Evolutionary conservation across 2,888 invertebrate genomes (phyloP), one percentile per base, ranked within the genome.

Genomic region (Acronicta aceris): DNA sequence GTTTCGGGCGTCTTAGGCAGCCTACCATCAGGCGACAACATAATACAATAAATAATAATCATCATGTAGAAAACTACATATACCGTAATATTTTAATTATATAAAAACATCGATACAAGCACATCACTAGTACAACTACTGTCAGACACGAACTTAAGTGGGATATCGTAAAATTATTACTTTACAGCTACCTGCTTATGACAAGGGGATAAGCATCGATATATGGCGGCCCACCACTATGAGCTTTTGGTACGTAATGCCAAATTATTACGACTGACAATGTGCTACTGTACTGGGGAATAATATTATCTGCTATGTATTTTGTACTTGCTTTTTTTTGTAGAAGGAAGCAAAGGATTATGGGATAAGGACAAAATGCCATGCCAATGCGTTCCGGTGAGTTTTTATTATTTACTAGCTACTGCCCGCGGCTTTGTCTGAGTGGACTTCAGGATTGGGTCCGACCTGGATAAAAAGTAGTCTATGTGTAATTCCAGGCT

Each of bases 121-220:
- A 25, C 74, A 66, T 65, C 74, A 58, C 74, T 80, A 76, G 16
- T 43, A 3, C n/a, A 21, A 50, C 53, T 59, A 66, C 68, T 77
- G 78, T 76, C 76, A 77, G 63, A 59, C 69, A 68, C 65, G 62
- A 81, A 82, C 73, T 81, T 83, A 85, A 88, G 81, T 74, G 81
- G 86, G 84, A 86, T 90, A 83, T 83, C 83, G 81, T 90, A 86
- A 89, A 90, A 85, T 89, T 85, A 88, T 86, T 79, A 86, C 82
- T 84, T 81, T 86, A 87, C 76, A 81, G 79, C 81, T 84, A 87
- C 84, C 85, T 87, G 86, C 83, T 83, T 86, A 84, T 83, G 84
- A 85, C 83, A 76, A 64, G 71, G 84, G 85, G 86, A 87, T 88
- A 86, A 88, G 81, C 81, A 71, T 71, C 74, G 72, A 85, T 81